Conservation (phyloP, 1,140 invertebrate species). For the Drosophila watanabei region DNA sequence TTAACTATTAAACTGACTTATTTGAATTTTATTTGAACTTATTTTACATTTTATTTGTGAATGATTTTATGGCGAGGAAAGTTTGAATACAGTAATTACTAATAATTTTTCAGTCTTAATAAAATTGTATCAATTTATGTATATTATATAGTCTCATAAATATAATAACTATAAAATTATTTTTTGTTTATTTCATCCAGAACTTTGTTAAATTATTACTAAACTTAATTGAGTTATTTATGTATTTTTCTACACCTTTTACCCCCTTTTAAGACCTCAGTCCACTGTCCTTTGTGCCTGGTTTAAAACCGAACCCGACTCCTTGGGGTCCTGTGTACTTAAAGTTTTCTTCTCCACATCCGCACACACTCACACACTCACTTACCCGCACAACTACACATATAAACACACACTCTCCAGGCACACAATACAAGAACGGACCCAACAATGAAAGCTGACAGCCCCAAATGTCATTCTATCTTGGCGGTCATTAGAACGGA, state of each 20-base stretch:
- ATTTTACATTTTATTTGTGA: too few relatives aligned
- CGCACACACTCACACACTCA: conserved; percentile 45
- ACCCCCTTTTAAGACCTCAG: background rate
- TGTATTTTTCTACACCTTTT: background rate
- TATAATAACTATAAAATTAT: too few relatives aligned
- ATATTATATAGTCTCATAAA: background rate
- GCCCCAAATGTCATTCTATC: conserved; percentile 83
- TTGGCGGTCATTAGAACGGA: conserved; percentile 83
- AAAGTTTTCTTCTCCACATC: conserved; percentile 75
- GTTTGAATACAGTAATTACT: background rate
- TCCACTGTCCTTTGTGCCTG: conserved; percentile 28
- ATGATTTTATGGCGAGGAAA: too few relatives aligned
- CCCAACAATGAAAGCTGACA: conserved; percentile 82
- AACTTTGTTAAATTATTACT: background rate
- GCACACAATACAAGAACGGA: conserved; percentile 60
- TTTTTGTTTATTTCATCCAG: background rate
- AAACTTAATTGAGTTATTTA: background rate
- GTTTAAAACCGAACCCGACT: conserved; percentile 62
- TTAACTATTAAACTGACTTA: background rate
- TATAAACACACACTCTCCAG: conserved; percentile 26
- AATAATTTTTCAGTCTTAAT: background rate
- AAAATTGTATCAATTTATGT: background rate
- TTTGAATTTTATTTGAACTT: background rate
- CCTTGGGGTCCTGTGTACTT: conserved; percentile 69
- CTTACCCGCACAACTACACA: conserved; percentile 33